Base-by-base conservation (phyloP, 1,140 invertebrate genomes). In the Drosophila arizonae region DNA sequence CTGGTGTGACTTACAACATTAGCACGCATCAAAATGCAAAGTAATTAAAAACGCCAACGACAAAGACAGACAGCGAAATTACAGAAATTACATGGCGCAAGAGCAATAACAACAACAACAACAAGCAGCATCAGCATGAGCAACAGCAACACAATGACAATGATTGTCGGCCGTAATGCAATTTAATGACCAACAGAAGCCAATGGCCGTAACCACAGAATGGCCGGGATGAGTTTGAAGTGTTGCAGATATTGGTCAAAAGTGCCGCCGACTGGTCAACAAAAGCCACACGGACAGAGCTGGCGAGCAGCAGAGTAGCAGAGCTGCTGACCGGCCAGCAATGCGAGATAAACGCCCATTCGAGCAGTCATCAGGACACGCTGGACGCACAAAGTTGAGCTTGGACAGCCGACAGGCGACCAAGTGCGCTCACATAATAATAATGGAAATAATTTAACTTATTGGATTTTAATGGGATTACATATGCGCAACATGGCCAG, bases 381-480 rank as follows among this genome's bases (percentile, higher is more conserved):
- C 3, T 11, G 33, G 36, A 68, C 60, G 63, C 54, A 46, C 63
- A 69, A 69, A 54, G 48, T 10, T 54, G 76, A 76, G 50, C 80
- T 74, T 58, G 60, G 62, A 81, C 66, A 30, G 68, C 56, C 62
- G 51, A 24, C 21, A 24, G 21, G 68, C 82, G 69, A 79, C 82
- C 82, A 87, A 88, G 72, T 84, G 73, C 76, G 76, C 82, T 88
- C 84, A 80, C 84, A 87, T 80, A 88, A 88, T 84, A 87, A 86
- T 90, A 90, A 90, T 90, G 87, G 78, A 89, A 86, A 90, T 90
- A 90, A 90, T 90, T 90, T 86, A 90, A 90, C 81, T 90, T 90
- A 90, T 90, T 90, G 87, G 81, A 90, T 90, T 90, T 90, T 90
- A 90, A 90, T 90, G 86, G 79, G 87, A 90, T 90, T 90, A 90